Base-by-base conservation (phyloP, 92 coral and sea anemone species). In the Porites evermanni region DNA sequence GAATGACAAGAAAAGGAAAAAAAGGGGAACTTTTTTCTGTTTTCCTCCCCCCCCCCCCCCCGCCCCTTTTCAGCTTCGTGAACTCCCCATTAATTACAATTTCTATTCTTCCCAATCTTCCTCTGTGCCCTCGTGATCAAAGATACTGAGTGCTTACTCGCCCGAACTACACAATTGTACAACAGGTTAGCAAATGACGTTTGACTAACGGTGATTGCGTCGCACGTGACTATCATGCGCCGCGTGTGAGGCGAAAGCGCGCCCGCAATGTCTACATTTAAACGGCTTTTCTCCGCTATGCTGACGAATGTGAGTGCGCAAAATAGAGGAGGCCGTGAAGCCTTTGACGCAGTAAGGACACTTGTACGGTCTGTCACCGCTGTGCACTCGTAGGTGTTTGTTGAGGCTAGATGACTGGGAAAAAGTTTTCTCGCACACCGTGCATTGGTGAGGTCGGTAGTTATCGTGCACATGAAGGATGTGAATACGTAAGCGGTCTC, bases 151-250 rank as follows among this genome's bases (percentile, higher is more conserved):
- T 38, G 47, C 6, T 38, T 38, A 38, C 47, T 38, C 47, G 47
- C 4, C 7, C 6, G 47, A 38, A 38, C 47, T 38, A 38, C 47
- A 38, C 47, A 38, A 38, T 38, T 38, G 6, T 38, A 4, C 47
- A 38, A 38, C 47, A 38, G 47, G 47, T 38, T 38, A 38, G 47
- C 47, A 38, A 38, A 4, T 38, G 6, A 38, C 47, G 47, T 38
- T 38, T 38, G 47, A 4, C 47, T 56, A 10, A 14, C 61, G 72
- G 52, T 93, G 97, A 38, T 87, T 84, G 23, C 98, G 98, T 8
- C 93, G 84, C 92, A 92, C 98, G 95, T 94, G 98, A 85, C 95
- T 89, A 72, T 94, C 98, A 84, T 94, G 98, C 18, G 98, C 95
- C 10, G 97, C 97, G 76, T 94, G 97, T 56, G 97, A 94, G 65